phyloP scores from a whole-genome alignment of 1,140 invertebrate species.

The Spodoptera litura region DNA sequence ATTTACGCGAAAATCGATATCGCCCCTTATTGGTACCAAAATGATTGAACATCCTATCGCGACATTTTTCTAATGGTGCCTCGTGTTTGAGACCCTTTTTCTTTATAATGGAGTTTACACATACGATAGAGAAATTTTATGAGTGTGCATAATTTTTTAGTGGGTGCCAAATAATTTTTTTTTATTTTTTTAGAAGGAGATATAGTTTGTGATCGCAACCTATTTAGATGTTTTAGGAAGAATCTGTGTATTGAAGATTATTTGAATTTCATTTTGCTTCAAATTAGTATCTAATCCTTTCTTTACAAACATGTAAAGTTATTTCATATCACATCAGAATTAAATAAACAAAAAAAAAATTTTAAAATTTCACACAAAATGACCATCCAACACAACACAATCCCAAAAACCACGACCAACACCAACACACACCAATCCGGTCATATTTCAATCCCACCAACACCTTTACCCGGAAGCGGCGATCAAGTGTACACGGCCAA shows the following conservation, averaged over 20 bases:
- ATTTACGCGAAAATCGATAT: conserved; percentile 84
- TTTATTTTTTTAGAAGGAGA: no score
- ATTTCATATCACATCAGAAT: no score
- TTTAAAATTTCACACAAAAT: no score
- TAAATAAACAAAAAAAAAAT: no score
- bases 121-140: conserved; percentile 26
- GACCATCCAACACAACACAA: neutral
- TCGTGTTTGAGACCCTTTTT: conserved; percentile 81
- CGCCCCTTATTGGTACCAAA: conserved; percentile 84
- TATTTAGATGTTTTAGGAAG: no score
- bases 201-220: no score
- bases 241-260: no score
- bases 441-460: conserved; percentile 15
- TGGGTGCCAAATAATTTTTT: neutral
- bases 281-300: no score
- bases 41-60: conserved; percentile 86
- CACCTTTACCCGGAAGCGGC: conserved; percentile 41
- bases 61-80: conserved; percentile 85
- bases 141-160: conserved; percentile 9
- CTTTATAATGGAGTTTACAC: conserved; percentile 71
- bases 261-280: no score
- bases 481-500: conserved; percentile 59
- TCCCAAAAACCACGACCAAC: neutral
- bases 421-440: neutral
- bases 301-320: no score